Base-by-base conservation (phyloP, 2,888 invertebrate genomes). In the Spisula subtruncata region DNA sequence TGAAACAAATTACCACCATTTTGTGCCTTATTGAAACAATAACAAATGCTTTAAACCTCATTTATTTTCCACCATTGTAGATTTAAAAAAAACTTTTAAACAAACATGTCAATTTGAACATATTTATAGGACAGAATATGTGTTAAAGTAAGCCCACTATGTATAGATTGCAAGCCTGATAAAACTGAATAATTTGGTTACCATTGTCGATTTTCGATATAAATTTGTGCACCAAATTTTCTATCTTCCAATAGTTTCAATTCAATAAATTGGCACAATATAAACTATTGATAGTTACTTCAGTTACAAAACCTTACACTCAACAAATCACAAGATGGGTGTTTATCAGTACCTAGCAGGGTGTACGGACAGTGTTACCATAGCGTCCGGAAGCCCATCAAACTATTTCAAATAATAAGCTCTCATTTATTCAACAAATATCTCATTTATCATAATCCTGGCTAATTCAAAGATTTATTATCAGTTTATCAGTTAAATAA, bases 11-110 rank as follows among this genome's bases (percentile, higher is more conserved):
- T 35, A 75, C 14, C 32, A 35, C 16, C 32, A 29, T 29, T 29
- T 29, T 32, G 32, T 75, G 32, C 10, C 35, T 75, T 75, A 75
- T 32, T 18, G n/a, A 18, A 32, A 75, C 35, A 75, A 35, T 35
- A 75, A 75, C 29, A 75, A 75, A 75, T 75, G 60, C 20, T 66
- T 66, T 66, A 66, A 75, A 75, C n/a, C 32, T 75, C 32, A 75
- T 75, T 18, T 35, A 75, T 66, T 75, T 71, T 35, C 35, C n/a
- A 75, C 35, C 32, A 32, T 14, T 16, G 35, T 32, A 35, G 29
- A 35, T 75, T 75, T 35, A 32, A 18, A 18, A 32, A 16, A 75
- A 41, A n/a, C n/a, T 8, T 41, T 75, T 35, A 35, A 32, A 75
- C 25, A 75, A 75, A 75, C 75, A 75, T 35, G 75, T 32, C 75